phyloP scores from a whole-genome alignment of 2,888 invertebrate genomes.

The Azorinus chamasolen region DNA sequence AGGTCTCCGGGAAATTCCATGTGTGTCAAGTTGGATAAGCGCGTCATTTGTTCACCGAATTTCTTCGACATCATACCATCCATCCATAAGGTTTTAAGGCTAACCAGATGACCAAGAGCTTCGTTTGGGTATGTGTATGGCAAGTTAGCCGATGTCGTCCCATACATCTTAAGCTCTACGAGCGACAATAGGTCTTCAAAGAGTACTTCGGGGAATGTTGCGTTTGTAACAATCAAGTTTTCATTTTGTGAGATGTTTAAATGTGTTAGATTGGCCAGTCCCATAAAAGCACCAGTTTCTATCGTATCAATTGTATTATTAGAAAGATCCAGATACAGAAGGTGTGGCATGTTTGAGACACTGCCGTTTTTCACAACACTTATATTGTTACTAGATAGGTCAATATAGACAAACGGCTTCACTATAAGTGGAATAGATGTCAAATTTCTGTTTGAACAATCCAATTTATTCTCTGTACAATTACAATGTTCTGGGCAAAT shows the following conservation, averaged over 20 bases:
- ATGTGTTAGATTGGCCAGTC: not conserved
- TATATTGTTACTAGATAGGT: too few species aligned
- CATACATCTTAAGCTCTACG: slow-evolving; percentile 31
- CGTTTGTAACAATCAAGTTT: slow-evolving; percentile 33
- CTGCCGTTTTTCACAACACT: too few species aligned
- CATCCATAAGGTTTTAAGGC: slow-evolving; percentile 30
- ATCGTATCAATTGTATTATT: too few species aligned
- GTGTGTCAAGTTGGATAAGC: slow-evolving; percentile 18
- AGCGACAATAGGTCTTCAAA: slow-evolving; percentile 18
- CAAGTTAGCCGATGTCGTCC: slow-evolving; percentile 21
- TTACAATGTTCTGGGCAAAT: too few species aligned
- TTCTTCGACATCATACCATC: slow-evolving; percentile 32
- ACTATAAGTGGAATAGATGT: too few species aligned
- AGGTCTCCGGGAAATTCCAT: slow-evolving; percentile 26
- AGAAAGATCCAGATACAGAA: too few species aligned
- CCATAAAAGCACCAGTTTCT: not conserved
- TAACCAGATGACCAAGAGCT: slow-evolving; percentile 8
- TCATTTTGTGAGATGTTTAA: slow-evolving; percentile 38
- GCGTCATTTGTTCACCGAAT: slow-evolving; percentile 28
- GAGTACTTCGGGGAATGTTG: slow-evolving; percentile 4
- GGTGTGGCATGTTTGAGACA: too few species aligned
- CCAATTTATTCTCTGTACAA: too few species aligned
- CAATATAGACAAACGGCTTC: too few species aligned
- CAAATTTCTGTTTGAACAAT: too few species aligned
- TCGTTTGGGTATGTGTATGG: slow-evolving; percentile 17